Evolutionary conservation across 2,888 invertebrate species (phyloP).

Genomic region (Zaprionus lineosus): DNA sequence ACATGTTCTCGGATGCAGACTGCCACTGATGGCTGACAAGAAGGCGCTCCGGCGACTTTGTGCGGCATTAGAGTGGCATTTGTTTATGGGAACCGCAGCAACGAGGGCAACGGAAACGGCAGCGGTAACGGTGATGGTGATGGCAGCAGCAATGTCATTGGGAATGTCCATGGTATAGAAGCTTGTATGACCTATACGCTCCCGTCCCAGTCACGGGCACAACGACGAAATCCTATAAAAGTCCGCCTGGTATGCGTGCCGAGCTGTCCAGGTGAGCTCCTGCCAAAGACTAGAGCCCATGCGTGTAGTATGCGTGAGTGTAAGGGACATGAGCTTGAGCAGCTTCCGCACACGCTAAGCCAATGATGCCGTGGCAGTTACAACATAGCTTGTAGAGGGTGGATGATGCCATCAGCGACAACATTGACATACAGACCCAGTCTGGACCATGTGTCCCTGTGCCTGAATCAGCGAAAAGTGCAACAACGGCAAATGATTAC

Average conservation of each 20-base stretch:
- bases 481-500: constrained; percentile 12
- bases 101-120: constrained; percentile 3
- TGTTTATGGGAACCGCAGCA: constrained; percentile 66
- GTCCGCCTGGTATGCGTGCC: constrained; percentile 65
- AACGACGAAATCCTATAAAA: constrained; percentile 62
- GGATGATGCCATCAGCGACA: constrained; percentile 55
- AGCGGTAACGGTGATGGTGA: constrained; percentile 11
- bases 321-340: constrained; percentile 1
- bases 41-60: constrained; percentile 61
- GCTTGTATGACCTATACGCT: constrained; percentile 10
- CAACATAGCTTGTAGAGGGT: constrained; percentile 10
- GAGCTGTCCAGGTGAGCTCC: constrained; percentile 36
- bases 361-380: constrained; percentile 36
- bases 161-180: constrained; percentile 34
- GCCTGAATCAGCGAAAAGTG: constrained; percentile 5
- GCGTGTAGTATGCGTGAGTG: constrained; percentile 1
- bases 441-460: background rate
- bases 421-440: constrained; percentile 20
- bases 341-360: constrained; percentile 13
- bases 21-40: constrained; percentile 44
- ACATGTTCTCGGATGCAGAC: background rate
- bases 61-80: constrained; percentile 75
- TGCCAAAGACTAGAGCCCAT: constrained; percentile 33
- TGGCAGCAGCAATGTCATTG: constrained; percentile 29
- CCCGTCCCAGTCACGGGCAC: constrained; percentile 58